phyloP scores from a whole-genome alignment of 2,113 vertebrate genomes.

The Toxostoma redivivum region DNA sequence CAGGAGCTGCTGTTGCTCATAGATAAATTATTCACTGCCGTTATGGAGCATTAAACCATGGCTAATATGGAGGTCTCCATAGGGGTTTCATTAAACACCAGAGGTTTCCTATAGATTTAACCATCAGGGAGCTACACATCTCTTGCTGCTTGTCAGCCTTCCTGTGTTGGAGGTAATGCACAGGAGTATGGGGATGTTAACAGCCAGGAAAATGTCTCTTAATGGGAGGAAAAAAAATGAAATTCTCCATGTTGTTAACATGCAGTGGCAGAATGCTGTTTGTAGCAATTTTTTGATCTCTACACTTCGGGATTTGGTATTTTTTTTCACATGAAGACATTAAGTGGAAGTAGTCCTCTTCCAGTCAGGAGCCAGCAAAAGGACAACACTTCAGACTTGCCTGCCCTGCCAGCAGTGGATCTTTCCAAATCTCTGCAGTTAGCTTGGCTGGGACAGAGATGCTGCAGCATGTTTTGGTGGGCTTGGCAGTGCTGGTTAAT shows the following conservation, averaged over 20 bases:
- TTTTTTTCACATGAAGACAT: neutral
- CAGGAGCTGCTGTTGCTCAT: conserved; percentile 51
- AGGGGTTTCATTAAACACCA: conserved; percentile 70
- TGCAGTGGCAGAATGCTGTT: neutral
- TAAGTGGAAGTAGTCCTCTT: neutral
- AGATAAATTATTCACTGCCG: conserved; percentile 73
- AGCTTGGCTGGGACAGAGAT: neutral
- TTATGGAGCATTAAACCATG: conserved; percentile 66
- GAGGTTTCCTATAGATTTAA: conserved; percentile 53
- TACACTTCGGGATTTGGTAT: neutral
- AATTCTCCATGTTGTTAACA: neutral
- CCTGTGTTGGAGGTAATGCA: conserved; percentile 12
- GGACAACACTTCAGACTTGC: neutral
- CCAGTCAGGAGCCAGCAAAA: neutral
- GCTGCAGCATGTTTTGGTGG: neutral
- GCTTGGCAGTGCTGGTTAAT: neutral
- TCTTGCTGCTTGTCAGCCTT: conserved; percentile 10
- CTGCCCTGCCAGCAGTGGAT: neutral
- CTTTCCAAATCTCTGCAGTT: neutral
- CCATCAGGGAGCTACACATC: neutral
- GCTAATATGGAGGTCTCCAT: conserved; percentile 60
- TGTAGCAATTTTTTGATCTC: neutral
- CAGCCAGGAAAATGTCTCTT: conserved; percentile 30
- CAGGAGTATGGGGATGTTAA: neutral
- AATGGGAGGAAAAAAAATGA: neutral